Evolutionary conservation across 2,888 invertebrate genomes (phyloP).

Genomic region (Habrosyne pyritoides): DNA sequence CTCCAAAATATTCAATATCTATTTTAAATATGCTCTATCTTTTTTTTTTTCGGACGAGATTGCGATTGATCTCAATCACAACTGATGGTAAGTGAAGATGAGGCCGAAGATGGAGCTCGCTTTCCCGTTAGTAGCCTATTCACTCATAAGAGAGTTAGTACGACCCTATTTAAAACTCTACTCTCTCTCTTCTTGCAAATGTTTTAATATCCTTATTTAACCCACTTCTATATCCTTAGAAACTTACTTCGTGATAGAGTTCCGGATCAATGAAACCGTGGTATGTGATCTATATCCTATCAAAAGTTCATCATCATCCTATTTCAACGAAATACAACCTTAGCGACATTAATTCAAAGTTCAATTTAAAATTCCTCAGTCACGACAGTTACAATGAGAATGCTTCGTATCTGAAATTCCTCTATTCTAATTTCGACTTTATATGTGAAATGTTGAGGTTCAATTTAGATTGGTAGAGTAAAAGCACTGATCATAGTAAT

Average conservation of each 20-base stretch:
- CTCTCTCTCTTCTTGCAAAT: no score
- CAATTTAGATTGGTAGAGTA: slow-evolving; percentile 19
- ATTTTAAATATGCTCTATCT: no score
- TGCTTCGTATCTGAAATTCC: background rate
- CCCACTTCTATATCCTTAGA: slow-evolving; percentile 20
- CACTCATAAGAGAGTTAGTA: no score
- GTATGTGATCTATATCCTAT: slow-evolving; percentile 49
- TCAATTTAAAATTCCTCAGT: background rate
- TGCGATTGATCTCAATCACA: no score
- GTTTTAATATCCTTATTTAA: background rate
- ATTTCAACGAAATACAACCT: slow-evolving; percentile 6
- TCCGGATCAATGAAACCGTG: slow-evolving; percentile 38
- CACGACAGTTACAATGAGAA: background rate
- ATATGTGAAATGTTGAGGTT: slow-evolving; percentile 15
- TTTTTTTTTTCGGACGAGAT: no score
- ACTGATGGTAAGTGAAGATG: no score
- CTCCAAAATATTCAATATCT: no score
- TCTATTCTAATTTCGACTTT: background rate
- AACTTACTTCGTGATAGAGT: slow-evolving; percentile 26
- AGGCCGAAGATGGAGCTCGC: no score
- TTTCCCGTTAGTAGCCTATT: no score
- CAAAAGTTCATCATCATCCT: slow-evolving; percentile 28
- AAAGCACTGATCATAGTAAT: slow-evolving; percentile 31
- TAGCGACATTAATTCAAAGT: slow-evolving; percentile 7
- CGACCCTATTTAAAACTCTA: no score